phyloP scores from a whole-genome alignment of 2,797 vertebrate species.

The Lemur catta region DNA sequence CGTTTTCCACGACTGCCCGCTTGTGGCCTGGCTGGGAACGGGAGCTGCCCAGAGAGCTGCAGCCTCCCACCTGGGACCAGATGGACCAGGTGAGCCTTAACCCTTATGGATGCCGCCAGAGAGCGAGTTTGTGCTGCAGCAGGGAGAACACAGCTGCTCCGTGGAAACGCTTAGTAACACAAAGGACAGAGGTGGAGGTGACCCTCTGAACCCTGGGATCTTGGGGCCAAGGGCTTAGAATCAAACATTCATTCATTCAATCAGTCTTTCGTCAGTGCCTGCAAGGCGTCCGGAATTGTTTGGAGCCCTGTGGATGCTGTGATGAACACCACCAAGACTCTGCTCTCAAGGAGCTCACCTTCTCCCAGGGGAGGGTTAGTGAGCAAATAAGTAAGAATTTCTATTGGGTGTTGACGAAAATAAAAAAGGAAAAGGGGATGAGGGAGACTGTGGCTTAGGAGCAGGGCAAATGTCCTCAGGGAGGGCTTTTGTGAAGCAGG shows the following conservation, averaged over 20 bases:
- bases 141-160: neutral
- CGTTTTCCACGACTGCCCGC: constrained; percentile 4
- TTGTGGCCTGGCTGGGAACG: neutral
- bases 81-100: neutral
- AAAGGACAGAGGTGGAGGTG: neutral
- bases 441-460: neutral
- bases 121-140: rapidly evolving
- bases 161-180: neutral
- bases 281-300: neutral
- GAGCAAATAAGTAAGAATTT: neutral
- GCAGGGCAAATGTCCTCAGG: neutral
- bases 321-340: neutral
- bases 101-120: rapidly evolving
- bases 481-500: neutral
- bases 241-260: neutral
- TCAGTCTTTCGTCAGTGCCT: neutral
- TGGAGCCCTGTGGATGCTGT: neutral
- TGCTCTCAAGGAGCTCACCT: neutral
- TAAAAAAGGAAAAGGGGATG: neutral
- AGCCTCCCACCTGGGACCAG: neutral
- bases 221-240: neutral
- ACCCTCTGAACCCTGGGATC: neutral
- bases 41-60: neutral
- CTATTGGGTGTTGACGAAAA: neutral
- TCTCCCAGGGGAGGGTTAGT: neutral